Conservation (phyloP, 2,113 vertebrate species). For the Cebidichthys violaceus region DNA sequence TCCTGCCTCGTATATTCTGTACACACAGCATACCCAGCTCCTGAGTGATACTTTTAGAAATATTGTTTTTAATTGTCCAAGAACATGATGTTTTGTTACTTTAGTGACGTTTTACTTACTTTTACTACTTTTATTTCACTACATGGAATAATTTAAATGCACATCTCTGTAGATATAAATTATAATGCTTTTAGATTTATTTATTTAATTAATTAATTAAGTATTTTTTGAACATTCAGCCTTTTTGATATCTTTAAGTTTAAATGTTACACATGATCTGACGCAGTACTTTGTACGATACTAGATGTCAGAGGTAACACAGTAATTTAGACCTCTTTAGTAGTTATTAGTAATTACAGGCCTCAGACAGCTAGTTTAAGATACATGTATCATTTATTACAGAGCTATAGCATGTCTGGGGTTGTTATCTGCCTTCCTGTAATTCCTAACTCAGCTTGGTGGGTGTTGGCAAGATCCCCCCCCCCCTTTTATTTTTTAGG, state of each 20-base stretch:
- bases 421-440: constrained; percentile 8
- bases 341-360: background rate
- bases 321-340: background rate
- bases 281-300: background rate
- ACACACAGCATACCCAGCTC: background rate
- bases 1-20: constrained; percentile 14
- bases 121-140: background rate
- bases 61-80: background rate
- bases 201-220: background rate
- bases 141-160: background rate
- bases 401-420: constrained; percentile 9
- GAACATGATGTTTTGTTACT: background rate
- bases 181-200: background rate
- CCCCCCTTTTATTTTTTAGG: background rate
- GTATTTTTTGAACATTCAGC: background rate
- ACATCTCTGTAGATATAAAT: background rate
- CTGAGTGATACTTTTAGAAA: background rate
- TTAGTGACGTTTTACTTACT: background rate
- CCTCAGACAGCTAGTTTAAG: background rate
- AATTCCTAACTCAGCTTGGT: constrained; percentile 8
- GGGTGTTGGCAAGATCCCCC: background rate
- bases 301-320: background rate
- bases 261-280: background rate
- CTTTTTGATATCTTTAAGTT: background rate
- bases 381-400: constrained; percentile 7